These are phyloP conservation scores for Nomada flava DNA, from an alignment of 2,888 invertebrate genomes.

Conservation along the genomic window DNA sequence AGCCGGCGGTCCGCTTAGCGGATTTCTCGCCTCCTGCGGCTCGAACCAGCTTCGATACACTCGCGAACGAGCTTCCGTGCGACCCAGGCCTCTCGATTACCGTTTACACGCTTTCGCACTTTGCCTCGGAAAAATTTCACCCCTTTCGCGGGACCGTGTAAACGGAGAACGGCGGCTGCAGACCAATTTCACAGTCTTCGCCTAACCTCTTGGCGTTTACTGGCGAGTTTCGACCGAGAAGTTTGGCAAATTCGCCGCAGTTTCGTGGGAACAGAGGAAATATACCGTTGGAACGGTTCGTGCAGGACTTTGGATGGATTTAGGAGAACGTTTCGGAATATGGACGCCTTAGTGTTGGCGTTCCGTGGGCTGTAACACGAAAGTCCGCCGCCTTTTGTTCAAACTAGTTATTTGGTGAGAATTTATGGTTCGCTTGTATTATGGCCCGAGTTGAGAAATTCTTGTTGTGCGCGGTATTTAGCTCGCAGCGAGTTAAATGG, in stretches of 20 bases:
- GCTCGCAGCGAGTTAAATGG: too few relatives aligned
- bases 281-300: too few relatives aligned
- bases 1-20: background rate
- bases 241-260: background rate
- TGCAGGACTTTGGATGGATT: too few relatives aligned
- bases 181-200: background rate
- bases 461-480: too few relatives aligned
- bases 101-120: conserved; percentile 21
- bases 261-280: too few relatives aligned
- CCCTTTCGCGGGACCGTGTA: background rate
- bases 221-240: background rate
- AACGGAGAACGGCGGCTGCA: background rate
- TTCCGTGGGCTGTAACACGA: too few relatives aligned
- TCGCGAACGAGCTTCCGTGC: background rate
- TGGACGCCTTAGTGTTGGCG: too few relatives aligned
- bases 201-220: conserved; percentile 1
- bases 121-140: background rate
- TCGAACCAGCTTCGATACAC: background rate
- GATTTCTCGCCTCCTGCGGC: background rate
- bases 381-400: too few relatives aligned
- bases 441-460: too few relatives aligned
- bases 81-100: background rate
- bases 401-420: too few relatives aligned
- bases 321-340: too few relatives aligned
- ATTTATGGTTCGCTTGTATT: too few relatives aligned